Percentiles rank a stretch among this genome's conserved stretches.
phyloP scores from a whole-genome alignment of 1,140 invertebrate species.

The Drosophila sp. region DNA sequence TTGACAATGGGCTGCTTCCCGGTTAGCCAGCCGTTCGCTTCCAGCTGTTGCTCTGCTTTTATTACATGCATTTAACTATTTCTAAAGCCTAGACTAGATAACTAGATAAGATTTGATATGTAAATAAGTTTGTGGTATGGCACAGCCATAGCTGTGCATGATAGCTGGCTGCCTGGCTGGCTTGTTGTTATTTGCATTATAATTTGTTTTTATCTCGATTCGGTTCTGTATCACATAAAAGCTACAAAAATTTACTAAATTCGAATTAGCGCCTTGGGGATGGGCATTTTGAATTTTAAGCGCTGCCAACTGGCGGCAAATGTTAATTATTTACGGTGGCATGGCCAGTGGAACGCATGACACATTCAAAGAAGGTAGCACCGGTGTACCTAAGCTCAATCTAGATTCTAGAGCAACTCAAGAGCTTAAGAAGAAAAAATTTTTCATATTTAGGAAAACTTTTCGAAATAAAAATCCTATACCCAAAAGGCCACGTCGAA shows the following conservation, averaged over 20 bases:
- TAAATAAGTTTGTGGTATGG: slow-evolving; percentile 35
- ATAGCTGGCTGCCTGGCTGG: neutral
- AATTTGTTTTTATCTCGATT: neutral
- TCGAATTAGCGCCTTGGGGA: neutral
- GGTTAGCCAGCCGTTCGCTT: neutral
- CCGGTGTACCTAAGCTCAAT: too few species aligned
- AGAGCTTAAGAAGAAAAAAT: too few species aligned
- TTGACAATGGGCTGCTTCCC: slow-evolving; percentile 45
- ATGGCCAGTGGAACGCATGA: too few species aligned
- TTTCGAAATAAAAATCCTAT: too few species aligned
- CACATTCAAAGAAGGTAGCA: too few species aligned
- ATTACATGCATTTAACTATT: slow-evolving; percentile 8
- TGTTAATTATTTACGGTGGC: too few species aligned
- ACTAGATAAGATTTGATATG: slow-evolving; percentile 55
- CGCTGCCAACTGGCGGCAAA: neutral
- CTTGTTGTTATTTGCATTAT: neutral
- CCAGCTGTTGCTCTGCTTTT: slow-evolving; percentile 24
- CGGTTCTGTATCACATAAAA: neutral
- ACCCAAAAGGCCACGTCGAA: too few species aligned
- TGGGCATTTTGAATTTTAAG: neutral
- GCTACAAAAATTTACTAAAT: neutral
- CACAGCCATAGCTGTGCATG: neutral
- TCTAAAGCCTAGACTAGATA: slow-evolving; percentile 44
- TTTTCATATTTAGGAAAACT: too few species aligned
- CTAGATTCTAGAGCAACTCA: too few species aligned